Conservation (phyloP, 92 coral and sea anemone species). For the Ricordea florida region DNA sequence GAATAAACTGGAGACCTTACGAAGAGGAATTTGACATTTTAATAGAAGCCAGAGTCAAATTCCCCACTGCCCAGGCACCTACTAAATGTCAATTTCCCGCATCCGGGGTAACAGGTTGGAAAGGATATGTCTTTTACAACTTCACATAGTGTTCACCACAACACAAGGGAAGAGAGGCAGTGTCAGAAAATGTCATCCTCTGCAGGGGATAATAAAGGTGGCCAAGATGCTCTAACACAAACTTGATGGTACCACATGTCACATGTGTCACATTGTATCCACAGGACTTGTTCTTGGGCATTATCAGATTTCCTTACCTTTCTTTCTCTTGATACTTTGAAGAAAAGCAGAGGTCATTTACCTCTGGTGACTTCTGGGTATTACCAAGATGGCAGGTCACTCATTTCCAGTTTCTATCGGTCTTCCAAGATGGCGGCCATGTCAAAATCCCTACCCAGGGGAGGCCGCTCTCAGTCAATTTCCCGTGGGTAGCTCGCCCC, state of each 20-base stretch:
- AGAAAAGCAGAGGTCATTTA: too few species aligned
- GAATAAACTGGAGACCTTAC: too few species aligned
- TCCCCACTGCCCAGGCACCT: background rate
- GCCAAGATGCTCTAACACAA: conserved; percentile 14
- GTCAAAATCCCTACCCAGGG: too few species aligned
- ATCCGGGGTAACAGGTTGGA: background rate
- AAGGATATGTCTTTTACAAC: background rate
- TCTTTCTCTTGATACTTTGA: too few species aligned
- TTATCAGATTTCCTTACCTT: too few species aligned
- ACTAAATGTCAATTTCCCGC: background rate
- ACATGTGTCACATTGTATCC: conserved; percentile 21
- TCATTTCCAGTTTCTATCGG: too few species aligned
- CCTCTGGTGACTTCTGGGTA: too few species aligned
- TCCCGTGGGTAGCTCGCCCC: too few species aligned
- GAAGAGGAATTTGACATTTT: conserved; percentile 26
- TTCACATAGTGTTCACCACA: conserved; percentile 23
- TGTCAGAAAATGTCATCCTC: conserved; percentile 4
- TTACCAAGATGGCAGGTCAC: too few species aligned
- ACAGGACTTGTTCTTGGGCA: conserved; percentile 1
- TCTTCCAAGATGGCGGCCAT: too few species aligned
- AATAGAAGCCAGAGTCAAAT: conserved; percentile 24
- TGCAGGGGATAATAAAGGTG: conserved; percentile 7
- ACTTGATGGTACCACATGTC: conserved; percentile 18
- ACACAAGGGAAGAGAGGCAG: conserved; percentile 17
- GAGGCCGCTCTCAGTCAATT: too few species aligned